Percentiles rank a stretch among this genome's conserved stretches.
These are phyloP conservation scores for Brachionus rubens DNA, from an alignment of 1,140 invertebrate species.

Conservation along the genomic window DNA sequence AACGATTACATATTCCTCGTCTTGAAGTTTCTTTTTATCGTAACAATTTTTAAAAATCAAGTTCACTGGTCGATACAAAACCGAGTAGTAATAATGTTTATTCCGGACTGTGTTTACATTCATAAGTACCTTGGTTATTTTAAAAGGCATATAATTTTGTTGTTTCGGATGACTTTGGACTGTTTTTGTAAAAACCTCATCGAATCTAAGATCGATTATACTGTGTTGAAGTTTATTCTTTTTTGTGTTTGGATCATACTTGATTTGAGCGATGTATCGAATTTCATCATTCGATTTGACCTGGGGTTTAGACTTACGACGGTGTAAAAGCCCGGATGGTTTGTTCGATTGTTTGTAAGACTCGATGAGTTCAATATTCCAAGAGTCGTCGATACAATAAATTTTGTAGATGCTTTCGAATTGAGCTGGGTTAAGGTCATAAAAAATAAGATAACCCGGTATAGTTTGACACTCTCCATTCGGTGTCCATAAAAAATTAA, in stretches of 20 bases:
- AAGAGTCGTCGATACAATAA: neutral
- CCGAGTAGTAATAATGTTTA: neutral
- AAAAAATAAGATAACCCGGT: neutral
- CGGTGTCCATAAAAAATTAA: neutral
- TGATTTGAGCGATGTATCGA: neutral
- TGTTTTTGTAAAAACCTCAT: neutral
- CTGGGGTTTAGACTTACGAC: no score
- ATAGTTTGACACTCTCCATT: neutral
- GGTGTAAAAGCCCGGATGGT: no score
- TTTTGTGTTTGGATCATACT: neutral
- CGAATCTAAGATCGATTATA: neutral
- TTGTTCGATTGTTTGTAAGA: neutral
- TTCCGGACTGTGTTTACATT: constrained; percentile 23
- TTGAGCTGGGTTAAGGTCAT: constrained; percentile 20
- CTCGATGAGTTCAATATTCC: neutral
- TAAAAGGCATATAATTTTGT: neutral
- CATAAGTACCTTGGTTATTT: neutral
- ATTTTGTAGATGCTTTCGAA: neutral
- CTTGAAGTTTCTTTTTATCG: neutral
- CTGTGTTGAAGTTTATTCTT: neutral
- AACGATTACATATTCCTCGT: neutral
- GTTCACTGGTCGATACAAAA: neutral
- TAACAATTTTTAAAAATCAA: neutral
- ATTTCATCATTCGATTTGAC: constrained; percentile 15
- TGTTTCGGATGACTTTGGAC: neutral